Percentiles rank a stretch among this genome's conserved stretches.
These are phyloP conservation scores for rabbit (Oryctolagus cuniculus) DNA, from an alignment of 2,113 vertebrate species.

Conservation along the genomic window DNA sequence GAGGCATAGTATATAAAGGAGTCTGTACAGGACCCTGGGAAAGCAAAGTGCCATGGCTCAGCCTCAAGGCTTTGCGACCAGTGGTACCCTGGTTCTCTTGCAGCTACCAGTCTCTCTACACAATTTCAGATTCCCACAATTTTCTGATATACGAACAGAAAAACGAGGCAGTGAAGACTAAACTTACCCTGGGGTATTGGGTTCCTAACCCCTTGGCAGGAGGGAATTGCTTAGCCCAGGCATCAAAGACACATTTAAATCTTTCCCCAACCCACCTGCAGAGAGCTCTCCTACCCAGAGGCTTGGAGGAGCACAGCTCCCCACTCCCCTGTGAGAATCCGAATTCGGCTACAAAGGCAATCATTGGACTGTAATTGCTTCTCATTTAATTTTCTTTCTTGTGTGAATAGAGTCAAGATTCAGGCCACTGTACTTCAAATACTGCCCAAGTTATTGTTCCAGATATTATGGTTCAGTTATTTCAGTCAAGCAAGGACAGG, in stretches of 20 bases:
- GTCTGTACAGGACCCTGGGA: neutral
- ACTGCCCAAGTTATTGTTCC: conserved; percentile 65
- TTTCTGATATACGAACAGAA: neutral
- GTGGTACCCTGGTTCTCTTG: neutral
- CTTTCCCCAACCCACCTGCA: neutral
- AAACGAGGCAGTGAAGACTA: neutral
- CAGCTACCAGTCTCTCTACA: neutral
- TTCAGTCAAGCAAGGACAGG: conserved; percentile 34
- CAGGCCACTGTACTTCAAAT: conserved; percentile 30
- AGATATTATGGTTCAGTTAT: conserved; percentile 52
- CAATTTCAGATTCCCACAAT: neutral
- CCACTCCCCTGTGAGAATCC: neutral
- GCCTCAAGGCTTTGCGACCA: neutral
- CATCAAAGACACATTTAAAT: neutral
- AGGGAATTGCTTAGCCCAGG: neutral
- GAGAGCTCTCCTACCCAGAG: neutral
- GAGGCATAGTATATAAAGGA: neutral
- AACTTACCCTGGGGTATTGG: neutral
- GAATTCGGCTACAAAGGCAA: neutral
- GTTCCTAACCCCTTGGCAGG: neutral
- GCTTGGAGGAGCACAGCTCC: no score
- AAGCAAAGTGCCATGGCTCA: neutral
- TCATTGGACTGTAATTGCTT: conserved; percentile 35
- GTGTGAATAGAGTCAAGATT: conserved; percentile 59
- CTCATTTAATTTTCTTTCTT: conserved; percentile 52